phyloP scores from a whole-genome alignment of 1,140 invertebrate genomes.

The Sesamia nonagrioides region DNA sequence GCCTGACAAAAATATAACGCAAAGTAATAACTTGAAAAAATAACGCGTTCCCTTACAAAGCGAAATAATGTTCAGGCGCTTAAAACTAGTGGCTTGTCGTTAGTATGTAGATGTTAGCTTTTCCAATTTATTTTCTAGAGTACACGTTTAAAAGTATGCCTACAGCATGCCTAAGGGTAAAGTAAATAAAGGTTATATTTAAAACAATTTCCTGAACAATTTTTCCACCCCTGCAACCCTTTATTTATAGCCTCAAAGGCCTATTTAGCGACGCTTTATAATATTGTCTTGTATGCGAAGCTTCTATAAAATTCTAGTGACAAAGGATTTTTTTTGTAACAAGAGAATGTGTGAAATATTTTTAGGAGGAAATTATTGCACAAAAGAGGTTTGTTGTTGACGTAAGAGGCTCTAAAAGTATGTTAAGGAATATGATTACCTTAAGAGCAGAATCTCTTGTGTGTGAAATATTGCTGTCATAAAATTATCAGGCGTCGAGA shows the following conservation, averaged over 20 bases:
- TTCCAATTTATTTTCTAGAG: constrained; percentile 21
- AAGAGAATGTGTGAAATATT: constrained; percentile 26
- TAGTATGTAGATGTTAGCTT: constrained; percentile 33
- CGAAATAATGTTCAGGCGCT: constrained; percentile 29
- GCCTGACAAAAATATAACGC: constrained; percentile 1
- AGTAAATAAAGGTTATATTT: constrained; percentile 2
- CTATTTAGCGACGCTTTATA: constrained; percentile 31
- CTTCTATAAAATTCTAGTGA: constrained; percentile 39
- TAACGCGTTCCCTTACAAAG: not conserved
- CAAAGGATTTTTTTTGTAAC: constrained; percentile 25
- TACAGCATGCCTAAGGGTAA: not conserved
- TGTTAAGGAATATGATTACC: constrained; percentile 37
- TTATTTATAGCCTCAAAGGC: constrained; percentile 37
- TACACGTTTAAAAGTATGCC: constrained; percentile 26
- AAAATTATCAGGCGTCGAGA: constrained; percentile 17
- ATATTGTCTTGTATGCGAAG: constrained; percentile 5
- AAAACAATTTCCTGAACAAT: constrained; percentile 38
- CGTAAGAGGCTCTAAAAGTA: constrained; percentile 30
- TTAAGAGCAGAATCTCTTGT: constrained; percentile 10
- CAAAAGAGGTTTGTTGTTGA: constrained; percentile 19
- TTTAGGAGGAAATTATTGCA: constrained; percentile 24
- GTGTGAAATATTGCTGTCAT: constrained; percentile 35
- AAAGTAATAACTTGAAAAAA: not conserved
- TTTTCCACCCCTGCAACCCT: constrained; percentile 20
- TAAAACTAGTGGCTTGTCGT: constrained; percentile 8